Percentiles rank a stretch among this genome's conserved stretches.
Conservation (phyloP, 2,113 vertebrate species). For the Holacanthus passer region DNA sequence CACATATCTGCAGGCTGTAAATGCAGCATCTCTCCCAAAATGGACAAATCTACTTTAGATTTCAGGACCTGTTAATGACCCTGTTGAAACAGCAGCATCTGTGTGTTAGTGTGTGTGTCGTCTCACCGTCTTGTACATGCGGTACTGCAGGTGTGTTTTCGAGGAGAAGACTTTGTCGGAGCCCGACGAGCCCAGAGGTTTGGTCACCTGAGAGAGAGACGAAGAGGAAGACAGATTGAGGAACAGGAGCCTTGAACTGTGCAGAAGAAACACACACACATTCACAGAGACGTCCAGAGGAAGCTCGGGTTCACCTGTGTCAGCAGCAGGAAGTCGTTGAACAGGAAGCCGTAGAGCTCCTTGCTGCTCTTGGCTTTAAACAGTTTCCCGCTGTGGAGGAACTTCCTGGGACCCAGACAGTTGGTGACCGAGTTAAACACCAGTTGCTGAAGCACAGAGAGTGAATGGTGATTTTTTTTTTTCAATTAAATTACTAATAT, state of each 20-base stretch:
- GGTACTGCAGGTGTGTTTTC: constrained; percentile 97
- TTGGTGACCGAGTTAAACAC: constrained; percentile 99
- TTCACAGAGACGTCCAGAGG: too few relatives aligned
- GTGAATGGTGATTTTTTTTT: neutral
- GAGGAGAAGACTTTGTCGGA: constrained; percentile 97
- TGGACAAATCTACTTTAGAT: too few relatives aligned
- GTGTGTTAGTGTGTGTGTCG: neutral
- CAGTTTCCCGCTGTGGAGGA: constrained; percentile 98
- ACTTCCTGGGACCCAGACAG: constrained; percentile 98
- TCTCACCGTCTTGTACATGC: constrained; percentile 99
- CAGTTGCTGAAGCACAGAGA: constrained; percentile 89
- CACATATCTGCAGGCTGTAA: too few relatives aligned
- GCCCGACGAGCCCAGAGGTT: constrained; percentile 93
- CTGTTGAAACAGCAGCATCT: too few relatives aligned
- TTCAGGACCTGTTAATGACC: too few relatives aligned
- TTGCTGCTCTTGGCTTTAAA: constrained; percentile 99
- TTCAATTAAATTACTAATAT: too few relatives aligned
- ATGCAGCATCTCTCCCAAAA: too few relatives aligned
- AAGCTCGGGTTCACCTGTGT: constrained; percentile 87
- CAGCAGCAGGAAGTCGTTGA: constrained; percentile 99
- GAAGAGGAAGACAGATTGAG: neutral
- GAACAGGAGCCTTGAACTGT: too few relatives aligned
- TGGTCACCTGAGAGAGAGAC: constrained; percentile 85
- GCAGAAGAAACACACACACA: neutral
- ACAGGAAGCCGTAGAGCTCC: constrained; percentile 97